These are phyloP conservation scores for Rhyacophila brunnea DNA, from an alignment of 1,140 invertebrate genomes.

Conservation along the genomic window DNA sequence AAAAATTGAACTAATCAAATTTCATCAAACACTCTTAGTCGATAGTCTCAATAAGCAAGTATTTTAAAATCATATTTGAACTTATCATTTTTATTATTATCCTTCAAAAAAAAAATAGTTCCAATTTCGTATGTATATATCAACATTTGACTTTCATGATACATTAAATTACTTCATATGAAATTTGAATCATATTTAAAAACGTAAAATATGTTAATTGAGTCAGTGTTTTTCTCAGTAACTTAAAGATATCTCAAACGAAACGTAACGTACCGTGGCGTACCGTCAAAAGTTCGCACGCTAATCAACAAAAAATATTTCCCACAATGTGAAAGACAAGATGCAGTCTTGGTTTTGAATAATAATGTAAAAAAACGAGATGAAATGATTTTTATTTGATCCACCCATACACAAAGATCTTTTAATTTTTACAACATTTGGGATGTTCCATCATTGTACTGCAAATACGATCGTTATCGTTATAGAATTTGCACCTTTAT, in stretches of 20 bases:
- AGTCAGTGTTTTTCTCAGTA: background rate
- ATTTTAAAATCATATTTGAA: too few relatives aligned
- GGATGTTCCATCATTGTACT: constrained; percentile 9
- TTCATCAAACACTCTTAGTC: too few relatives aligned
- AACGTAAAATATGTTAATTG: too few relatives aligned
- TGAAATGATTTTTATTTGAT: background rate
- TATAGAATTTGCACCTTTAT: constrained; percentile 20
- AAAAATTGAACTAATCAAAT: too few relatives aligned
- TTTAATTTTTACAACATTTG: background rate
- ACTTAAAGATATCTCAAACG: background rate
- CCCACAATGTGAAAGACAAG: constrained; percentile 4
- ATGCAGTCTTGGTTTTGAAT: background rate
- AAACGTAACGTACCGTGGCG: constrained; percentile 23
- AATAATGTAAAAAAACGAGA: background rate
- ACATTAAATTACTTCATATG: too few relatives aligned
- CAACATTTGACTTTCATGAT: too few relatives aligned
- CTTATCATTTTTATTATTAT: too few relatives aligned
- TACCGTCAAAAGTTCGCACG: constrained; percentile 25
- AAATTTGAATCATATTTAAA: too few relatives aligned
- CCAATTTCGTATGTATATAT: too few relatives aligned
- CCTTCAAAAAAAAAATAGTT: too few relatives aligned
- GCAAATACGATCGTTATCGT: constrained; percentile 18
- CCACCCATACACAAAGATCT: background rate
- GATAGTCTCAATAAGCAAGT: too few relatives aligned
- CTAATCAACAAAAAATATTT: constrained; percentile 23